Percentiles rank a stretch among this genome's conserved stretches.
Conservation (phyloP, 2,888 invertebrate species). For the Drosophila monieri region DNA sequence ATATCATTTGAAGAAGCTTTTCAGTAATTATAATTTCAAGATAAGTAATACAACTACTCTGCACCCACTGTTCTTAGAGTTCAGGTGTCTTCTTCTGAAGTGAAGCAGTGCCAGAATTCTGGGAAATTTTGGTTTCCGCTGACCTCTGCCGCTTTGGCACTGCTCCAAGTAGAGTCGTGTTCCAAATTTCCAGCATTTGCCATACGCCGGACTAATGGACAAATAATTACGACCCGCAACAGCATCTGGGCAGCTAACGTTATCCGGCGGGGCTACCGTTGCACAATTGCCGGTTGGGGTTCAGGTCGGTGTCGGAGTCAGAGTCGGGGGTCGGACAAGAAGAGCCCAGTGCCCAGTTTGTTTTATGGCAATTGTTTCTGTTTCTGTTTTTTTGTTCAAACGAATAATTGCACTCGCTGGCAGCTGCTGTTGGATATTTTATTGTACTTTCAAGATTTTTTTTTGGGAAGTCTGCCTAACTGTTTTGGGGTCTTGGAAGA, state of each 20-base stretch:
- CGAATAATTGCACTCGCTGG: slow-evolving; percentile 13
- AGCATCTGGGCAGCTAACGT: slow-evolving; percentile 43
- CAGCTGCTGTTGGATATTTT: slow-evolving; percentile 1
- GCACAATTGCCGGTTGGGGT: slow-evolving; percentile 42
- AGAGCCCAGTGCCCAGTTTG: slow-evolving; percentile 37
- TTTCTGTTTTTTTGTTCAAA: neutral
- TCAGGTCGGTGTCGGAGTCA: slow-evolving; percentile 5
- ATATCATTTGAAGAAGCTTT: no score
- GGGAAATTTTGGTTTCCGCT: slow-evolving; percentile 40
- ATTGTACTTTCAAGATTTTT: neutral
- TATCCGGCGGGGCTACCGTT: slow-evolving; percentile 47
- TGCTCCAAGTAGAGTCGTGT: slow-evolving; percentile 48
- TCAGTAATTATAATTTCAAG: no score
- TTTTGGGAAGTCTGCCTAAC: neutral
- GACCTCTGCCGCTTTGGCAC: slow-evolving; percentile 43
- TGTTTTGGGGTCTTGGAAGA: neutral
- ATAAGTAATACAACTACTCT: neutral
- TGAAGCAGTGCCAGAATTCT: slow-evolving; percentile 11
- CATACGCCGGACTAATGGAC: slow-evolving; percentile 62
- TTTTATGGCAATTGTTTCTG: slow-evolving; percentile 63
- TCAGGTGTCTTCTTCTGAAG: neutral
- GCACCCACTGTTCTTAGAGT: no score
- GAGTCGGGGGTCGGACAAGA: slow-evolving; percentile 8
- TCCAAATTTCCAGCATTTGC: slow-evolving; percentile 65
- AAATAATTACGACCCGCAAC: slow-evolving; percentile 66